A percentile compares a stretch with the other conserved stretches of the same genome.
Evolutionary conservation across 2,797 vertebrate species (phyloP).

Genomic region (Hephaestus fuliginosus): DNA sequence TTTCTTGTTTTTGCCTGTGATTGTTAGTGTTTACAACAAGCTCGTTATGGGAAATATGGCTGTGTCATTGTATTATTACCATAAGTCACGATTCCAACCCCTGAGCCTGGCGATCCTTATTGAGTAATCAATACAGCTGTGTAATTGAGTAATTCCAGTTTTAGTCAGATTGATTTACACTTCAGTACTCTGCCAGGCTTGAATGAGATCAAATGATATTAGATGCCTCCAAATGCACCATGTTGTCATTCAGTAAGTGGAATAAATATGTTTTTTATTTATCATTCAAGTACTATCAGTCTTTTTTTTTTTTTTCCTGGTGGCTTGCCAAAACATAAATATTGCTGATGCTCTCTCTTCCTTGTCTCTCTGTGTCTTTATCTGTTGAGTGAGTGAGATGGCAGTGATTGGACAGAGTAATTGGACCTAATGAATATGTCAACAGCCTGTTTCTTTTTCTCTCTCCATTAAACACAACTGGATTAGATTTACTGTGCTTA

Average conservation of each 20-base stretch:
- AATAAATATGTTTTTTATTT: slow-evolving; percentile 76
- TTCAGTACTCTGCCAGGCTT: slow-evolving; percentile 51
- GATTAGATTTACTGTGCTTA: slow-evolving; percentile 85
- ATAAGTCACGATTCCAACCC: slow-evolving; percentile 72
- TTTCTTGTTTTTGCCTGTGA: slow-evolving; percentile 46
- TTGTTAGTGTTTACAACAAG: slow-evolving; percentile 59
- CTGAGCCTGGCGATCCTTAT: slow-evolving; percentile 65
- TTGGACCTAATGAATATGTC: slow-evolving; percentile 84
- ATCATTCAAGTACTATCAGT: slow-evolving; percentile 62
- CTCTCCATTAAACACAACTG: slow-evolving; percentile 82
- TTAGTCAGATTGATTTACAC: slow-evolving; percentile 77
- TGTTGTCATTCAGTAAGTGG: slow-evolving; percentile 71
- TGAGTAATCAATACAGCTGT: slow-evolving; percentile 76
- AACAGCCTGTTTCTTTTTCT: slow-evolving; percentile 78
- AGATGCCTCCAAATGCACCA: slow-evolving; percentile 59
- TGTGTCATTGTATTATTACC: slow-evolving; percentile 65
- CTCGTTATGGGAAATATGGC: slow-evolving; percentile 55
- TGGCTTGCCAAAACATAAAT: slow-evolving; percentile 66
- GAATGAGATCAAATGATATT: slow-evolving; percentile 72
- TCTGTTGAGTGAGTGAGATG: slow-evolving; percentile 64
- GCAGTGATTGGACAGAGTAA: slow-evolving; percentile 78
- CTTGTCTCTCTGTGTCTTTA: slow-evolving; percentile 9
- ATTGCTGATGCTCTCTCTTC: slow-evolving; percentile 48
- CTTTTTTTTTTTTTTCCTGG: slow-evolving; percentile 29
- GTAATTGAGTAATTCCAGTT: slow-evolving; percentile 73